These are phyloP conservation scores for Papilio gigon DNA, from an alignment of 2,888 invertebrate genomes.

Conservation along the genomic window DNA sequence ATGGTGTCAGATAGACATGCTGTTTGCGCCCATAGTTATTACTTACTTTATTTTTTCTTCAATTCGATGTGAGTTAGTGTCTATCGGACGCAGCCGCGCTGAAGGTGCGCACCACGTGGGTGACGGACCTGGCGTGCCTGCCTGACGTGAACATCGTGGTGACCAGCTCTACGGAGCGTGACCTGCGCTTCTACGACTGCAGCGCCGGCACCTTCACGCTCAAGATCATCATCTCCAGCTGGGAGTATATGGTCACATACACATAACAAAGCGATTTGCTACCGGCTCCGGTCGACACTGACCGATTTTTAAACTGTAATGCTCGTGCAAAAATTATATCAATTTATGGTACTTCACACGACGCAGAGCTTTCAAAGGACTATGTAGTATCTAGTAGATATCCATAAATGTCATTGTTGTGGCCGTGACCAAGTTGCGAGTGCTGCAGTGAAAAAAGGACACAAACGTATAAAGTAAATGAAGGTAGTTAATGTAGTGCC, in stretches of 20 bases:
- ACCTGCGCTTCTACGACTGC: slow-evolving; percentile 91
- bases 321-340: too few species aligned
- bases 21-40: too few species aligned
- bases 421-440: too few species aligned
- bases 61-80: not conserved
- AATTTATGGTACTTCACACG: too few species aligned
- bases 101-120: slow-evolving; percentile 86
- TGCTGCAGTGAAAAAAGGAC: too few species aligned
- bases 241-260: slow-evolving; percentile 78
- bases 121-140: slow-evolving; percentile 87
- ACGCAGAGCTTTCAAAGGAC: too few species aligned
- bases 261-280: not conserved
- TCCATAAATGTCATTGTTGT: too few species aligned
- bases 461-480: too few species aligned
- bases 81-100: slow-evolving; percentile 72
- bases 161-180: slow-evolving; percentile 89
- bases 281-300: not conserved
- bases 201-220: slow-evolving; percentile 88
- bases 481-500: too few species aligned
- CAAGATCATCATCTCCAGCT: slow-evolving; percentile 86
- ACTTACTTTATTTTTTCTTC: too few species aligned
- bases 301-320: not conserved
- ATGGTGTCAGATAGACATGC: too few species aligned
- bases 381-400: too few species aligned
- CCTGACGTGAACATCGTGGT: slow-evolving; percentile 90